Evolutionary conservation across 1,140 invertebrate species (phyloP), one percentile per base, ranked within the genome.

Genomic region (Macrocentrus cingulum): DNA sequence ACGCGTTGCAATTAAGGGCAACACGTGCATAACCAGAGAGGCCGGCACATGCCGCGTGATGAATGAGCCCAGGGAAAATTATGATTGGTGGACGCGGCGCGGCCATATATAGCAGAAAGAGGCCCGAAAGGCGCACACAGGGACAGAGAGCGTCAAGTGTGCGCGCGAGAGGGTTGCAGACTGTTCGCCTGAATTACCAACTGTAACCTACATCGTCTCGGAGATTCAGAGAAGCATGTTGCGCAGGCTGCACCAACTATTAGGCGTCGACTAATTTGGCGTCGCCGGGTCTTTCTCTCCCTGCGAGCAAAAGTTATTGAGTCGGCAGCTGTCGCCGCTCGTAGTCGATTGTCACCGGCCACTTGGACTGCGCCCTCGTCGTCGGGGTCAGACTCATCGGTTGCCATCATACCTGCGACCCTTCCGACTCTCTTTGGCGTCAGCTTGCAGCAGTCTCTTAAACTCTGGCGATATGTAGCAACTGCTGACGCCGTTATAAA

Each of bases 301-400:
- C n/a, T n/a, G n/a, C n/a, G n/a, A n/a, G n/a, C n/a, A n/a, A n/a
- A 75, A 77, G 77, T 80, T 80, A 80, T 80, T 80, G 77, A 72
- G 58, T 70, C 57, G 65, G 59, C 77, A 80, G 77, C 77, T 79
- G 78, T 80, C 74, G 76, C 74, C 67, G 23, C 25, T 32, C 56
- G 34, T 62, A 73, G 72, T 72, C 75, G 72, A 79, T 79, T 79
- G 76, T 77, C 76, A 77, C 70, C 71, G 71, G 72, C 70, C 41
- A 59, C n/a, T n/a, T n/a, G 39, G 42, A 50, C 52, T 53, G 41
- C 53, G 41, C 51, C 48, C 46, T 51, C 25, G 20, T 46, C 50
- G 37, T 36, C 46, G 64, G 69, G 76, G 76, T 77, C 72, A 77
- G 76, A 69, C 71, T 76, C 73, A 76, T 77, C 71, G 65, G 48